These are phyloP conservation scores for Neogobius melanostomus DNA, from an alignment of 2,113 vertebrate species.

Conservation along the genomic window DNA sequence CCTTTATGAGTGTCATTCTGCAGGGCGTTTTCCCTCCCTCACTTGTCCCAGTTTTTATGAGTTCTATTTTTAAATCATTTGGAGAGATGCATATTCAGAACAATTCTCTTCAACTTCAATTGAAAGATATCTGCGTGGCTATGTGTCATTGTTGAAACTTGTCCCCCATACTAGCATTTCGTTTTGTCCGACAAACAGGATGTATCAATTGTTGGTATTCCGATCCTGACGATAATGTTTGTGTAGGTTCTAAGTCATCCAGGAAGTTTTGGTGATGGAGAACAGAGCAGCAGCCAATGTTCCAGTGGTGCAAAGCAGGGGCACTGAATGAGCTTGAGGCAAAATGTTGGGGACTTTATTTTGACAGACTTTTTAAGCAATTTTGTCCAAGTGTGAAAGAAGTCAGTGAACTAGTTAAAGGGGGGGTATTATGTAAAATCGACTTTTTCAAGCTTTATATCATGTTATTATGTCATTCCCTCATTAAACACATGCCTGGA, in stretches of 20 bases:
- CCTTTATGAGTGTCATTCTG: constrained; percentile 38
- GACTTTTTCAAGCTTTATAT: no score
- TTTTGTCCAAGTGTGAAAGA: no score
- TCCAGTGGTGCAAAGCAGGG: no score
- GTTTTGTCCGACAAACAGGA: background rate
- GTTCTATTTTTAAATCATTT: constrained; percentile 28
- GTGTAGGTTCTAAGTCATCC: no score
- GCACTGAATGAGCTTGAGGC: no score
- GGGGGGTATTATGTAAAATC: no score
- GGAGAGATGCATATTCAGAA: background rate
- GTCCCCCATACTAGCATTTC: background rate
- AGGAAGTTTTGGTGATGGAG: background rate
- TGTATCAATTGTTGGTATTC: background rate
- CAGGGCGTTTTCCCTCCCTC: background rate
- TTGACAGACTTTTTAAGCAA: no score
- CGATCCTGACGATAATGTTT: background rate
- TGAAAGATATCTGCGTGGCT: background rate
- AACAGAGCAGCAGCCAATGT: no score
- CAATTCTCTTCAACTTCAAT: background rate
- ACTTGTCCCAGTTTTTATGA: constrained; percentile 29
- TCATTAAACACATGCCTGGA: no score
- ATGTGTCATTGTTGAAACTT: background rate
- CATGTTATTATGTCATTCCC: no score
- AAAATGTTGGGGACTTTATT: no score
- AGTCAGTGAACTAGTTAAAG: no score